Conservation (phyloP, 2,888 invertebrate genomes). For the Eupithecia insigniata region DNA sequence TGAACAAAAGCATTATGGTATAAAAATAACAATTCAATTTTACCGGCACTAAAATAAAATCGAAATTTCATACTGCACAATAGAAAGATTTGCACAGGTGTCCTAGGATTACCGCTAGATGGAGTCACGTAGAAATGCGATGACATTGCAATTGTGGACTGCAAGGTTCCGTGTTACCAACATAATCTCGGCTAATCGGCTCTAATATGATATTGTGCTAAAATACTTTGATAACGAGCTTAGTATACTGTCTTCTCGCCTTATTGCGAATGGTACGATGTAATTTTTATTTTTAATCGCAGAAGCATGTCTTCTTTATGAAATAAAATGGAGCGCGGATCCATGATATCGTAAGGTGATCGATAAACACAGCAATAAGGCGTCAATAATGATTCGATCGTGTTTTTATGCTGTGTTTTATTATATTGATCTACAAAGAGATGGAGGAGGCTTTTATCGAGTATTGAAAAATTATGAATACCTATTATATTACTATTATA, state of each 20-base stretch:
- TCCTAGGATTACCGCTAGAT: constrained; percentile 76
- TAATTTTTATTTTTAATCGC: background rate
- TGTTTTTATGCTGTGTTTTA: background rate
- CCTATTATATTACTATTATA: no score
- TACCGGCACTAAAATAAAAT: constrained; percentile 43
- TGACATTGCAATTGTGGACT: constrained; percentile 76
- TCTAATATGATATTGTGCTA: constrained; percentile 33
- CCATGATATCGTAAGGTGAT: background rate
- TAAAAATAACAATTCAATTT: constrained; percentile 47
- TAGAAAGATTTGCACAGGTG: constrained; percentile 75
- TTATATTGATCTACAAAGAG: background rate
- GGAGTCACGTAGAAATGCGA: constrained; percentile 80
- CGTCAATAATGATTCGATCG: background rate
- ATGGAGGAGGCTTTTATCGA: no score
- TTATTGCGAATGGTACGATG: background rate
- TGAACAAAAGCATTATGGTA: constrained; percentile 37
- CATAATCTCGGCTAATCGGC: constrained; percentile 58
- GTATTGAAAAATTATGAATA: no score
- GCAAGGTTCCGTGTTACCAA: constrained; percentile 58
- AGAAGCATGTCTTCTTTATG: background rate
- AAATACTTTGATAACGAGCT: constrained; percentile 20
- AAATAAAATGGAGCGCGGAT: background rate
- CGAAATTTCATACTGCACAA: constrained; percentile 48
- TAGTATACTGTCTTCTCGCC: background rate
- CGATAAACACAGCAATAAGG: background rate